These are phyloP conservation scores for Pantala flavescens DNA, from an alignment of 1,140 invertebrate genomes.

Conservation along the genomic window DNA sequence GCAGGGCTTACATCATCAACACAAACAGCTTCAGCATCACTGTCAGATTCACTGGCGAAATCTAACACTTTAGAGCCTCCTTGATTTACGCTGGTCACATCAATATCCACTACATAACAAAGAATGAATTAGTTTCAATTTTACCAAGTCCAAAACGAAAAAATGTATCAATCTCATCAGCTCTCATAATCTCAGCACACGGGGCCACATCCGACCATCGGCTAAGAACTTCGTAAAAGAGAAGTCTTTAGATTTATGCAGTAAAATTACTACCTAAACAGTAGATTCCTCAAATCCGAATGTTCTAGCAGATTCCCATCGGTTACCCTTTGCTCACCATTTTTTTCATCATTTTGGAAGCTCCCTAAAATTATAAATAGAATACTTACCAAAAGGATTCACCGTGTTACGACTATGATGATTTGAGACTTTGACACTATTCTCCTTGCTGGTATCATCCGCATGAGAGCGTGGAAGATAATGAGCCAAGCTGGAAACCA, in stretches of 20 bases:
- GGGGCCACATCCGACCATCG: neutral
- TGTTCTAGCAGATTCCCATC: neutral
- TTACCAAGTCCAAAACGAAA: too few species aligned
- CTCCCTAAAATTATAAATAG: neutral
- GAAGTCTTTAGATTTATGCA: too few species aligned
- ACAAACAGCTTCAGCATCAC: constrained; percentile 38
- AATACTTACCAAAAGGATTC: constrained; percentile 28
- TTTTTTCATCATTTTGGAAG: neutral
- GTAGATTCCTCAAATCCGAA: neutral
- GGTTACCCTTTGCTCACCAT: neutral
- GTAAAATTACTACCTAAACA: neutral
- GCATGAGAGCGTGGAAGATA: constrained; percentile 34
- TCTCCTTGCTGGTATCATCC: constrained; percentile 26
- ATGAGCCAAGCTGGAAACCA: constrained; percentile 44
- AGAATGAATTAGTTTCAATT: neutral
- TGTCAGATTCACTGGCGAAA: constrained; percentile 62
- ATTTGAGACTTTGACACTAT: constrained; percentile 18
- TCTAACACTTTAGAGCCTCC: constrained; percentile 50
- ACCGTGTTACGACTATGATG: constrained; percentile 18
- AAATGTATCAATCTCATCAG: neutral
- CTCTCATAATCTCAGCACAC: neutral
- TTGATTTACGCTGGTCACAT: constrained; percentile 43
- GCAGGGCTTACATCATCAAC: constrained; percentile 41
- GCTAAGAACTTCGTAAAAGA: too few species aligned
- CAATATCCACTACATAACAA: constrained; percentile 42